Base-by-base conservation (phyloP, 2,888 invertebrate species). In the Drosophila neotestacea region DNA sequence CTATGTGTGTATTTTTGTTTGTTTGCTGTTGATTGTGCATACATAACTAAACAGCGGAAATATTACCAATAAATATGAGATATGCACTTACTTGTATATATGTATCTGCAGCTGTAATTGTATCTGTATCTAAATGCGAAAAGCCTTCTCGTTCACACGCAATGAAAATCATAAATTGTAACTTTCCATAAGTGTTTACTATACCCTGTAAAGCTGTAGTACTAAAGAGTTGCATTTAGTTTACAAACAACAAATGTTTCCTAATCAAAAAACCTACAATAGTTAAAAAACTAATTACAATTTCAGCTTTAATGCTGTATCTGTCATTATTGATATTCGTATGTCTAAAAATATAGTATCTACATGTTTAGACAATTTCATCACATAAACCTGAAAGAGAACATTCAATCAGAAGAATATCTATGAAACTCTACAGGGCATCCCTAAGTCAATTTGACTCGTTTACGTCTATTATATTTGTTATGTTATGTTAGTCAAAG, bases 21-120 rank as follows among this genome's bases (percentile, higher is more conserved):
- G 64, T 54, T 62, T 58, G 34, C 56, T 27, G 47, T 56, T 68
- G 56, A 67, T 67, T 70, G 67, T 61, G 50, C 63, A 62, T 70
- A 64, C 73, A 71, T 67, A 81, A 69, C 66, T 69, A 84, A 71
- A 63, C 46, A 79, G 78, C 76, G 81, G 78, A 80, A 70, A 83
- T 80, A 76, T 80, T 46, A 69, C 61, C 69, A 72, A 76, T 76
- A 72, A 73, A 73, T 68, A 80, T 70, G 56, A 73, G 41, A 63
- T 63, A 59, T 34, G 47, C 48, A 63, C 42, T 52, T 34, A 47
- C 42, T 46, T 56, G 34, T 16, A 16, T 16, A 2, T 58, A 58
- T 58, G 58, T 58, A 58, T 58, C 42, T 27, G 38, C 36, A 50
- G 28, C 38, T 46, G 28, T 47, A 56, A 46, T 36, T 56, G 56